These are phyloP conservation scores for Hippasteria phrygiana DNA, from an alignment of 53 echinoderm and acorn worm species.

Conservation along the genomic window DNA sequence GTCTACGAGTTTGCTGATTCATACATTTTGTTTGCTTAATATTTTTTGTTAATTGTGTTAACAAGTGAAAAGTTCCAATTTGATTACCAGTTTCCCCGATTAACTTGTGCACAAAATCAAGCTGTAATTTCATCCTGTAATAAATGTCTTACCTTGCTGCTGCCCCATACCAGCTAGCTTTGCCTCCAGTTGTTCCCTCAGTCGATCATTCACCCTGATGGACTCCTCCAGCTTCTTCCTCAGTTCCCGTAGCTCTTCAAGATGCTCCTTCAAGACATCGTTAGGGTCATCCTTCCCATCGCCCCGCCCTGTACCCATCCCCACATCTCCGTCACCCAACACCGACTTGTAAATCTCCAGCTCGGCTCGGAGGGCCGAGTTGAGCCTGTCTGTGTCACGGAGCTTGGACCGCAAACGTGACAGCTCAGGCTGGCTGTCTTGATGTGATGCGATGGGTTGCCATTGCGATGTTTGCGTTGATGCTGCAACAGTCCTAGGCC, in stretches of 20 bases:
- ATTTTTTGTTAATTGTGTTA: too few relatives aligned
- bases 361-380: conserved; percentile 74
- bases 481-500: background rate
- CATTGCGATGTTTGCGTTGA: conserved; percentile 31
- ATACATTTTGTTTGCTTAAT: too few relatives aligned
- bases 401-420: conserved; percentile 71
- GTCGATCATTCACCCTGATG: conserved; percentile 74
- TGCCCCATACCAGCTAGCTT: conserved; percentile 65
- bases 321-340: conserved; percentile 34
- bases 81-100: too few relatives aligned
- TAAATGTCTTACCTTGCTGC: conserved; percentile 1
- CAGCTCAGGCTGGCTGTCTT: conserved; percentile 44
- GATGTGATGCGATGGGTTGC: background rate
- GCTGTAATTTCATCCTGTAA: background rate
- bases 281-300: conserved; percentile 41
- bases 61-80: too few relatives aligned
- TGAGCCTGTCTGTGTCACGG: conserved; percentile 70
- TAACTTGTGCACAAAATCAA: too few relatives aligned
- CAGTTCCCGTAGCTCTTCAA: conserved; percentile 83
- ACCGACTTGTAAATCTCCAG: conserved; percentile 78
- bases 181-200: conserved; percentile 70
- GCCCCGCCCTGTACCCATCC: background rate
- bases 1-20: too few relatives aligned
- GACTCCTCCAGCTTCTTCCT: conserved; percentile 87
- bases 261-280: conserved; percentile 73